Base-by-base conservation (phyloP, 2,888 invertebrate species). In the Heteropelma amictum region DNA sequence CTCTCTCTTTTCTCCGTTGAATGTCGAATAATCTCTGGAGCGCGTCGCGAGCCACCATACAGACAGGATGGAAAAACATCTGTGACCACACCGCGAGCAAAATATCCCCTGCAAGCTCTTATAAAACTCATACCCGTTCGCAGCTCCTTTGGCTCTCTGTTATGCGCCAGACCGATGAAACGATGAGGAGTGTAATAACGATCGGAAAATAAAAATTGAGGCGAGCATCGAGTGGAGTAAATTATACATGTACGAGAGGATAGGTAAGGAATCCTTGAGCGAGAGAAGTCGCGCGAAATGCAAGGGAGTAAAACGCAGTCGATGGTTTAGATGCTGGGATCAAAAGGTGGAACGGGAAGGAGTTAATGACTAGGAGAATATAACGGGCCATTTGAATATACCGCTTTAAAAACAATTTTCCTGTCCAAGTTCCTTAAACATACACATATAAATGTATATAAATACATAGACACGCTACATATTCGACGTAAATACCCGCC, bases 151-250 rank as follows among this genome's bases (percentile, higher is more conserved):
- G 47, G n/a, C 54, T 23, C 21, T 6, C 12, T 40, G 21, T 21
- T 38, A 68, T 68, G 68, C 1, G n/a, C 51, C 60, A 60, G 45
- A 45, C 14, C 40, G 42, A 53, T 51, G 53, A 42, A 58, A 70
- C 51, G 38, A 33, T 54, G 61, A 61, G 23, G 26, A 54, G 65
- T 54, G 65, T 71, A 71, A 75, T 71, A 61, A 73, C 71, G 63
- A 76, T 78, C 73, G 60, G 58, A 68, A 64, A 76, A 68, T 67
- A 77, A 77, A n/a, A 77, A 76, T 76, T 54, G 72, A 68, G 73
- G 58, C 63, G 63, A 63, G 64, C 69, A 58, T 73, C 71, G 69
- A 65, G 71, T 71, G 54, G 56, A 68, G 72, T 74, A 78, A 78
- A 76, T 78, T 78, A 76, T 73, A 73, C 51, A 72, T 51, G 69